Conservation (phyloP, 2,888 invertebrate species). For the Dinocampus coccinellae region DNA sequence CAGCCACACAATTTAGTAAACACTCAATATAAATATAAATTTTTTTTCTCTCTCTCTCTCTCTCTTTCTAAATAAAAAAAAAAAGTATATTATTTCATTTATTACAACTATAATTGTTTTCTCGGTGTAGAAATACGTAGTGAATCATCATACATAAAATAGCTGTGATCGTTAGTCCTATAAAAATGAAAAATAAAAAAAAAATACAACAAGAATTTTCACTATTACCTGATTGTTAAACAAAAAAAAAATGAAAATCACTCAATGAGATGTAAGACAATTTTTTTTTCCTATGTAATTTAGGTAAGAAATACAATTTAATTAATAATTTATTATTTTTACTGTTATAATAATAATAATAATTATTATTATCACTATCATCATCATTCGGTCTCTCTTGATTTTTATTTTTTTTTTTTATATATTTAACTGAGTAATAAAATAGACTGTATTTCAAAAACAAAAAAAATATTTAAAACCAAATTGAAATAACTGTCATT, state of each 20-base stretch:
- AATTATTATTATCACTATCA: not conserved
- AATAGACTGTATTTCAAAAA: not conserved
- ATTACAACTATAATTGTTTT: not conserved
- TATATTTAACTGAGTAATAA: not conserved
- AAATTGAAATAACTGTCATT: not conserved
- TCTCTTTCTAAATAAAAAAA: too few species aligned
- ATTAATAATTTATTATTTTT: not conserved
- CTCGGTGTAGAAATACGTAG: constrained; percentile 12
- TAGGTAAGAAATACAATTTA: not conserved
- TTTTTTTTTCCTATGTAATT: constrained; percentile 4
- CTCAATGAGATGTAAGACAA: not conserved
- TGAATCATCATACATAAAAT: constrained; percentile 53
- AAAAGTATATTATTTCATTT: not conserved
- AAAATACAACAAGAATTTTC: not conserved
- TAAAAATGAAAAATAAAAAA: constrained; percentile 28
- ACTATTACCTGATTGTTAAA: constrained; percentile 1
- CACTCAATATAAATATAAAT: too few species aligned
- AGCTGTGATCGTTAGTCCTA: constrained; percentile 65
- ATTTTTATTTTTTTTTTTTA: not conserved
- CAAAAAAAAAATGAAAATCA: constrained; percentile 25
- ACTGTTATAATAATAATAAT: not conserved
- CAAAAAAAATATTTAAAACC: not conserved
- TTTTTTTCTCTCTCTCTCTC: not conserved
- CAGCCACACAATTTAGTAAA: too few species aligned
- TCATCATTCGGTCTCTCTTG: too few species aligned